Evolutionary conservation across 2,888 invertebrate species (phyloP), one percentile per base, ranked within the genome.

Genomic region (Meloe dianella): DNA sequence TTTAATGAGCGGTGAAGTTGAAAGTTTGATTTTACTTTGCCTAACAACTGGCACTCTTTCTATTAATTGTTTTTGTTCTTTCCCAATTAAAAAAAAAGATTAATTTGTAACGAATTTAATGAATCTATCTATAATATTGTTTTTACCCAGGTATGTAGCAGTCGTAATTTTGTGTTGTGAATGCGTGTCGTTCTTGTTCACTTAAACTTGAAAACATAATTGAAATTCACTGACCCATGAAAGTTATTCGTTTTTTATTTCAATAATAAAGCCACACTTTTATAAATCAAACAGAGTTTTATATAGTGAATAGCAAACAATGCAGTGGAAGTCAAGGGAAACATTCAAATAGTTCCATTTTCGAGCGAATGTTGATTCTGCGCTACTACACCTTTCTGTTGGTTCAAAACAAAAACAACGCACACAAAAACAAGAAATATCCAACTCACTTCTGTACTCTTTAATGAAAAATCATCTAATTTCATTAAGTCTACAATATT

Each of bases 121-220:
- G 10, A 41, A 35, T 35, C 8, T 35, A 12, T 35, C 4, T 4
- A 12, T 17, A n/a, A n/a, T 41, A 41, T 41, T 7, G 17, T 41
- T 41, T 27, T 87, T 83, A 90, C 90, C 90, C 90, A 7, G 90
- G 90, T 75, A 90, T 88, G 78, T 89, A 89, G 66, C 87, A 87
- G 77, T 86, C 87, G 80, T 87, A 87, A 58, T 86, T 86, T 78
- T 88, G 88, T 64, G 85, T 84, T 73, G 87, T 85, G 81, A 89
- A 89, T 76, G 84, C 84, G 74, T 87, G 86, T 78, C 86, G 85
- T 80, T 90, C 89, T 74, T 87, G 87, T 74, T 86, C 86, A 74
- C 85, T 87, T 51, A 89, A 85, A 76, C 88, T 87, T 77, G 89
- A 86, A 85, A 89, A 90, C 86, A 89, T 89, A 81, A 82, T 54